phyloP scores from a whole-genome alignment of 2,797 vertebrate genomes.

The Cebuella pygmaea region DNA sequence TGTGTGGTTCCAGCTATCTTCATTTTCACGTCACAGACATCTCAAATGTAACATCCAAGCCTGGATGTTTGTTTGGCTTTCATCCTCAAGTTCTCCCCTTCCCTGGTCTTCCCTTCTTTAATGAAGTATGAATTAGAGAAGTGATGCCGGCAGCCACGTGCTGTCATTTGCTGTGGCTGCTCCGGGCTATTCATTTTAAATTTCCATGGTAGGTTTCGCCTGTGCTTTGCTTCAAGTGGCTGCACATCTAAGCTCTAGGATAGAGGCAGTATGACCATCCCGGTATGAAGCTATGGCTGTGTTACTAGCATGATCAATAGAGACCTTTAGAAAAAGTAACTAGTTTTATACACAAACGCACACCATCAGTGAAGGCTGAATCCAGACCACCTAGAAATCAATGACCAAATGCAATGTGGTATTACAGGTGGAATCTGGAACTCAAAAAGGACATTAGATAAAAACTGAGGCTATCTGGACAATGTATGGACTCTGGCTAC shows the following conservation, averaged over 20 bases:
- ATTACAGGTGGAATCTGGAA: neutral
- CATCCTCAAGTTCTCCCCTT: neutral
- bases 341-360: neutral
- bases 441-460: neutral
- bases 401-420: neutral
- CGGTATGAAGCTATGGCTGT: neutral
- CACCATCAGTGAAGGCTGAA: neutral
- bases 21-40: neutral
- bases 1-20: neutral
- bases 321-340: neutral
- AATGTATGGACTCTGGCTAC: neutral
- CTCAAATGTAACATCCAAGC: neutral
- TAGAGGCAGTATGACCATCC: neutral
- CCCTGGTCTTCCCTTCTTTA: neutral
- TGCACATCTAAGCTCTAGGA: neutral
- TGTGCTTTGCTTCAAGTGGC: neutral
- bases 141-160: neutral
- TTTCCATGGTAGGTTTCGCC: neutral
- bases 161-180: neutral
- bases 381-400: neutral
- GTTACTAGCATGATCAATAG: neutral
- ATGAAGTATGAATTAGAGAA: neutral
- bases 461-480: neutral
- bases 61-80: neutral
- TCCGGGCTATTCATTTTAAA: neutral